phyloP scores from a whole-genome alignment of 2,113 vertebrate species.

The Leucosticte australis region DNA sequence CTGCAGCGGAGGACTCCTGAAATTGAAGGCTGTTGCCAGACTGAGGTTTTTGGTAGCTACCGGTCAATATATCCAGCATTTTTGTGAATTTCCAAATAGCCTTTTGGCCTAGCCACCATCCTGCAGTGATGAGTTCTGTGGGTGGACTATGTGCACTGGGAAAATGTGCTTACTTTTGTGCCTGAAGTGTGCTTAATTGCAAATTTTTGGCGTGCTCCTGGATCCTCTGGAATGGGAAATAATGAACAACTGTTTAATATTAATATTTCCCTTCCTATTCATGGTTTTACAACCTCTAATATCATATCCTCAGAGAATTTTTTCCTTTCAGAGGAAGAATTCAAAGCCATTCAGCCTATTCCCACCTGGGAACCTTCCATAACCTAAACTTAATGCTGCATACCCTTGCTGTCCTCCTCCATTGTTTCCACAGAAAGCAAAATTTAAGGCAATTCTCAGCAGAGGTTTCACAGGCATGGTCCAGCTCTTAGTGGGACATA shows the following conservation, averaged over 20 bases:
- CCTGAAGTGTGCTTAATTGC: neutral
- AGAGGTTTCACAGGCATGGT: neutral
- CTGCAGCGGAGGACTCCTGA: neutral
- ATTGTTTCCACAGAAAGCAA: neutral
- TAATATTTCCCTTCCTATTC: neutral
- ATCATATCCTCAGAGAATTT: neutral
- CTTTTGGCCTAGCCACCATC: neutral
- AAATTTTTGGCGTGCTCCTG: neutral
- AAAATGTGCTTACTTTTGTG: neutral
- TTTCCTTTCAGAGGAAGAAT: neutral
- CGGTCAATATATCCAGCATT: neutral
- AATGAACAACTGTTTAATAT: neutral
- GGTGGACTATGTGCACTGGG: accelerated
- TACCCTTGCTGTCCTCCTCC: neutral
- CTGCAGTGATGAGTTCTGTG: neutral
- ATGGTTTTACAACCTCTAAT: neutral
- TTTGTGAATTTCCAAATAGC: neutral
- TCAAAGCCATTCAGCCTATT: neutral
- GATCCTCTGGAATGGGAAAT: neutral
- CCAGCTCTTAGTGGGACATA: neutral
- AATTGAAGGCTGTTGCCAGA: neutral
- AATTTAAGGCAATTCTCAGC: neutral
- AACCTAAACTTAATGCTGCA: neutral
- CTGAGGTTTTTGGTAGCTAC: neutral
- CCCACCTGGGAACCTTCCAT: neutral